Base-by-base conservation (phyloP, 2,797 vertebrate species). In the Lagodon rhomboides region DNA sequence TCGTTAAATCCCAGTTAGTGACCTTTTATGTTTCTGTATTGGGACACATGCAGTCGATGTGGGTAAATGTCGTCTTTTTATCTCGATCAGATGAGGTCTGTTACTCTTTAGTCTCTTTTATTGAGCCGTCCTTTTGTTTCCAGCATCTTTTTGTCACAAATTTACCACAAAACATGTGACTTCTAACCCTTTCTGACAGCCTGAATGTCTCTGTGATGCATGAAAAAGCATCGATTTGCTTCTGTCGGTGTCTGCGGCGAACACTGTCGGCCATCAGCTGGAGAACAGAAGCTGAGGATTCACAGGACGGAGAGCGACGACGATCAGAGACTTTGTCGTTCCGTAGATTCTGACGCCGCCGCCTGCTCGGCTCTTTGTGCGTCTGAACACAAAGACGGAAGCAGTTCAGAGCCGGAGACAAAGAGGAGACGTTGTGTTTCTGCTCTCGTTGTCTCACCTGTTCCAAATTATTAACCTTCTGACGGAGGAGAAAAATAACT, bases 401-500 rank as follows among this genome's bases (percentile, higher is more conserved):
- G 46, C 64, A 44, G 53, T 38, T 27, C 17, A 46, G 61, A 78
- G 63, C 30, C 13, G 46, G 51, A 56, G 41, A 54, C 53, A 79
- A 73, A 74, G 43, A 44, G 34, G 56, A 49, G 27, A 20, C 10
- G 25, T 5, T 56, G 73, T 8, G 61, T 27, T 44, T 64, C 54
- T 8, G 49, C 72, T 59, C 11, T 38, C 56, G 63, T 66, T 53
- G 82, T 85, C 70, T 80, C 71, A 25, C 30, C 54, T 34, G 54
- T 22, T 68, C 12, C 3, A 0, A n/a, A 60, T 60, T 66, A 73
- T 49, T 68, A 61, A 77, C 77, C 58, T 82, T 56, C 56, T 50
- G 43, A 53, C 11, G n/a, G 22, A 63, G 65, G 12, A 65, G 30
- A 63, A 77, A 38, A 76, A 65, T 5, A 8, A 17, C 43, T 38